A percentile compares a stretch with the other conserved stretches of the same genome.
Evolutionary conservation across 1,140 invertebrate genomes (phyloP).

Genomic region (Drosophila takahashii): DNA sequence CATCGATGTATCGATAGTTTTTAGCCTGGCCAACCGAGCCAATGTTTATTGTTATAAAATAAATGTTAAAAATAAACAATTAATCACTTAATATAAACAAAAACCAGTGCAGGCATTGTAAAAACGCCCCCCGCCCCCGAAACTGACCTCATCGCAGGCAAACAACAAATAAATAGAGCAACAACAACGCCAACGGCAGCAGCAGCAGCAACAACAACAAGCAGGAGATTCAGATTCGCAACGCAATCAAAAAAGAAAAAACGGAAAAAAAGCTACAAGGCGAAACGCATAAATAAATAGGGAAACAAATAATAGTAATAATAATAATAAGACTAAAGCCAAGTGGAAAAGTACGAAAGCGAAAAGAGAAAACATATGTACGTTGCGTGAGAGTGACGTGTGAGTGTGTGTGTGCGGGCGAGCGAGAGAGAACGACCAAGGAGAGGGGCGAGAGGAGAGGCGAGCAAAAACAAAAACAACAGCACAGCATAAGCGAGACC

Average conservation of each 20-base stretch:
- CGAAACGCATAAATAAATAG: constrained; percentile 61
- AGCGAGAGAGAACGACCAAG: constrained; percentile 19
- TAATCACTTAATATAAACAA: constrained; percentile 80
- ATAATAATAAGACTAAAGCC: constrained; percentile 39
- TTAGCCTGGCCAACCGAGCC: constrained; percentile 2
- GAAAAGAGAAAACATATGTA: constrained; percentile 66
- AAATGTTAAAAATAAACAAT: constrained; percentile 81
- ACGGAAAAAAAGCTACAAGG: constrained; percentile 45
- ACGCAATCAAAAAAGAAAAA: constrained; percentile 68
- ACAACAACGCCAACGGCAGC: constrained; percentile 22
- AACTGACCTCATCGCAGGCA: constrained; percentile 16
- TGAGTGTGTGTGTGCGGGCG: constrained; percentile 9
- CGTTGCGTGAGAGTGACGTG: constrained; percentile 53
- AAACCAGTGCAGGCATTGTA: constrained; percentile 52
- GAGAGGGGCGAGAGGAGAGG: constrained; percentile 25
- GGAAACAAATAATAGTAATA: constrained; percentile 54
- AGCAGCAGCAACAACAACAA: constrained; percentile 25
- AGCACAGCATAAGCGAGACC: constrained; percentile 63
- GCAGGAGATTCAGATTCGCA: constrained; percentile 68
- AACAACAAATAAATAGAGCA: constrained; percentile 27
- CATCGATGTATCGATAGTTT: constrained; percentile 12
- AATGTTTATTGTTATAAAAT: constrained; percentile 35
- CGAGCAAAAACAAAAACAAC: constrained; percentile 42
- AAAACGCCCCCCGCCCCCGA: not conserved
- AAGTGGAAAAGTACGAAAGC: constrained; percentile 55